Conservation (phyloP, 1,140 invertebrate genomes). For the Drosophila leontia region DNA sequence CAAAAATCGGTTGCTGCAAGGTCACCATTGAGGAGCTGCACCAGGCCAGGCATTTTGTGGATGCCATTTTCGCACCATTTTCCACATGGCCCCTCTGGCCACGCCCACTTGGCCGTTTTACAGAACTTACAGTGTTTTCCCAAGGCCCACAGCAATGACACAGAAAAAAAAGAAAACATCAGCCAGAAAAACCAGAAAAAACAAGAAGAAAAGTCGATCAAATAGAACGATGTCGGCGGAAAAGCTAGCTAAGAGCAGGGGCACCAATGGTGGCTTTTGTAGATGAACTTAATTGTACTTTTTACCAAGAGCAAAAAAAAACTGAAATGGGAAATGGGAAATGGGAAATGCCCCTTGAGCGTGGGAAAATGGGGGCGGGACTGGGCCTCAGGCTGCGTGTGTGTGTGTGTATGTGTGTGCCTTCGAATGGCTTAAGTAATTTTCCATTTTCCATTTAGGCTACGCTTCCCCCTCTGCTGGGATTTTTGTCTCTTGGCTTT, state of each 20-base stretch:
- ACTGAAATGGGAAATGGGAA: neutral
- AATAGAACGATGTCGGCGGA: conserved; percentile 53
- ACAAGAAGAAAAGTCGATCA: conserved; percentile 54
- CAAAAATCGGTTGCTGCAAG: conserved; percentile 14
- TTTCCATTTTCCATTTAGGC: conserved; percentile 51
- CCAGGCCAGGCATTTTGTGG: neutral
- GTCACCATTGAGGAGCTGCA: neutral
- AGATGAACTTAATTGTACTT: conserved; percentile 57
- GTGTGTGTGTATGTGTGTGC: conserved; percentile 3
- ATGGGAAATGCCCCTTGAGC: conserved; percentile 13
- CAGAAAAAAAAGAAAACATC: conserved; percentile 12
- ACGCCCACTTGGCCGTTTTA: conserved; percentile 33
- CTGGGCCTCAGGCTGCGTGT: neutral
- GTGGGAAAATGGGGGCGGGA: conserved; percentile 3
- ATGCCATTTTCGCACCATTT: conserved; percentile 24
- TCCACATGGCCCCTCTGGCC: neutral
- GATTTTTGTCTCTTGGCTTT: conserved; percentile 14
- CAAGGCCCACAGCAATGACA: conserved; percentile 20
- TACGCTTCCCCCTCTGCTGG: neutral
- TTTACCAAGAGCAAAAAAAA: conserved; percentile 4
- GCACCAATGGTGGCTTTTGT: conserved; percentile 5
- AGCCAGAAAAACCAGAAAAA: neutral
- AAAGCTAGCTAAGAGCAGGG: conserved; percentile 9
- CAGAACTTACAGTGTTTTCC: conserved; percentile 40
- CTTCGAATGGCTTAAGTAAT: conserved; percentile 46